phyloP scores from a whole-genome alignment of 1,140 invertebrate genomes.

The Meteorus sp. region DNA sequence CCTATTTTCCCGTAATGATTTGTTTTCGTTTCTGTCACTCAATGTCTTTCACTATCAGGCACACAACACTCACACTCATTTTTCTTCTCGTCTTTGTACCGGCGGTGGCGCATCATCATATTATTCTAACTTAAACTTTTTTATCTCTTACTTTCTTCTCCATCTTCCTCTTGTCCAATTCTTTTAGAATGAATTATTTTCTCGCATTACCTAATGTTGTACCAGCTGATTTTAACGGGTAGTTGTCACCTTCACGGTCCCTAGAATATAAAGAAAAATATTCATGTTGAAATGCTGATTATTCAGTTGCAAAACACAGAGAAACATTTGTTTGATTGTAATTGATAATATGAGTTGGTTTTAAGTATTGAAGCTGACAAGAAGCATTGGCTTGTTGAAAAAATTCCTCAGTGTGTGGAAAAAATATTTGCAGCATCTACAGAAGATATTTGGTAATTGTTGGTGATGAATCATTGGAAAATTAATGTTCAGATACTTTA shows the following conservation, averaged over 20 bases:
- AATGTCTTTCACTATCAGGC: conserved; percentile 7
- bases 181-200: conserved; percentile 1
- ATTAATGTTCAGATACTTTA: conserved; percentile 12
- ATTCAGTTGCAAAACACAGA: too few species aligned
- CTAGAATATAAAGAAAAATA: conserved; percentile 36
- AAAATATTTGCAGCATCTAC: too few species aligned
- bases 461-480: conserved; percentile 16
- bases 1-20: not conserved
- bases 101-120: conserved; percentile 17
- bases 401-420: conserved; percentile 20
- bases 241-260: conserved; percentile 57
- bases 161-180: not conserved
- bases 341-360: not conserved
- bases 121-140: conserved; percentile 6
- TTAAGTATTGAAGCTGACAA: too few species aligned
- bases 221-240: conserved; percentile 51
- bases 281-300: not conserved
- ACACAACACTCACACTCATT: conserved; percentile 4
- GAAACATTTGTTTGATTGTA: not conserved
- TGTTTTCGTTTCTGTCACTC: conserved; percentile 17
- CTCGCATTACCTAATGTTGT: conserved; percentile 43
- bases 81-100: conserved; percentile 23
- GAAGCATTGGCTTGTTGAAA: not conserved
- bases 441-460: not conserved
- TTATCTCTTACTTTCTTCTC: conserved; percentile 1